Evolutionary conservation across 2,888 invertebrate species (phyloP), one percentile per base, ranked within the genome.

Genomic region (Bibio marci): DNA sequence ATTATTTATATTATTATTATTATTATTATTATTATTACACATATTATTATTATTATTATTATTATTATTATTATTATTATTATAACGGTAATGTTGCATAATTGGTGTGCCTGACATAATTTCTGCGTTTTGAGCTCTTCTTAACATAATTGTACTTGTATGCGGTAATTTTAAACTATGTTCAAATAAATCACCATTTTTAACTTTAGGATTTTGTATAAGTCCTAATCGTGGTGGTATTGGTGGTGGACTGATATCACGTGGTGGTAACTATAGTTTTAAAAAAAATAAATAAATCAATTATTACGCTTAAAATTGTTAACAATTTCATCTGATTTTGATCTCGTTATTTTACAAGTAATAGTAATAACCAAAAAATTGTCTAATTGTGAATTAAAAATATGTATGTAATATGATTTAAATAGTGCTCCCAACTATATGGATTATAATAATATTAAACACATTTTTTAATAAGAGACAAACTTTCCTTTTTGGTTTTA

Each of bases 191-290:
- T 27, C 45, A 22, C 22, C 8, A 6, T 22, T 8, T 28, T 11
- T 11, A 4, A n/a, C 4, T 13, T 28, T 34, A 12, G n/a, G 13
- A n/a, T 5, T n/a, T 18, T 37, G 14, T 6, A 15, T 17, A 33
- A 37, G 33, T 3, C 34, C 55, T 35, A 62, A 56, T 48, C 76
- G 63, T 11, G 76, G 77, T 32, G 76, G 76, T 46, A 73, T 65
- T 37, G 76, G 76, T 8, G 78, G 76, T 30, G 76, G 74, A 48
- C 72, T 70, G 36, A 67, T 64, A 53, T 77, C 77, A 42, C 78
- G 65, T 7, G 76, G 78, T 37, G 78, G 80, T 51, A 78, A 64
- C 62, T 61, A 35, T 8, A 35, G 19, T n/a, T n/a, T n/a, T n/a
- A n/a, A n/a, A n/a, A n/a, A 28, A 19, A 37, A 18, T 2, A 5